phyloP scores from a whole-genome alignment of 1,140 invertebrate genomes.

The Microplitis demolitor region DNA sequence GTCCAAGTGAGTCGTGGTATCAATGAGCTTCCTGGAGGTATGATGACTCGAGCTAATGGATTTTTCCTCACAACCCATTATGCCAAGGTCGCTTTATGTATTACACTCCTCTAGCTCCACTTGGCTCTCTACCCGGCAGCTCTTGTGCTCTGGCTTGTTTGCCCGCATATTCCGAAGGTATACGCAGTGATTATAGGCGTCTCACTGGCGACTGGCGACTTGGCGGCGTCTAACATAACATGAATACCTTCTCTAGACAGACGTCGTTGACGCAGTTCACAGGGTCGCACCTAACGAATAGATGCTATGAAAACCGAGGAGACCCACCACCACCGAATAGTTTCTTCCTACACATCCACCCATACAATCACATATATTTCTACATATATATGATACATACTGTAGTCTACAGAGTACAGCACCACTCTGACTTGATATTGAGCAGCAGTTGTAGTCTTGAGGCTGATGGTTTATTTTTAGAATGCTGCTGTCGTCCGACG shows the following conservation, averaged over 20 bases:
- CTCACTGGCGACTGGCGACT: conserved; percentile 23
- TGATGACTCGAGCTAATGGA: neutral
- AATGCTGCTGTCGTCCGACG: neutral
- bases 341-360: neutral
- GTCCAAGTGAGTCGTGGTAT: too few relatives aligned
- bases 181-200: conserved; percentile 2
- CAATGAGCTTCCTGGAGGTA: too few relatives aligned
- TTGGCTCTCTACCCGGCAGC: neutral
- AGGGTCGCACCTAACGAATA: too few relatives aligned
- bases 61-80: conserved; percentile 25
- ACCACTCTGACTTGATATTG: neutral
- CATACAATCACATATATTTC: neutral
- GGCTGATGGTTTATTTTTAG: neutral
- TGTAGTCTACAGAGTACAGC: neutral
- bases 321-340: too few relatives aligned
- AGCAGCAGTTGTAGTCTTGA: neutral
- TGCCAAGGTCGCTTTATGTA: conserved; percentile 36
- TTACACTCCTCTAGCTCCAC: conserved; percentile 7
- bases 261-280: neutral
- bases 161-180: neutral
- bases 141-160: neutral
- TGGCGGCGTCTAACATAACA: conserved; percentile 23
- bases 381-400: neutral
- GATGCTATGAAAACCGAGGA: too few relatives aligned
- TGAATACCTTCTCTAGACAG: conserved; percentile 24